Percentiles rank a stretch among this genome's conserved stretches.
Evolutionary conservation across 2,888 invertebrate genomes (phyloP).

Genomic region (Aelia acuminata): DNA sequence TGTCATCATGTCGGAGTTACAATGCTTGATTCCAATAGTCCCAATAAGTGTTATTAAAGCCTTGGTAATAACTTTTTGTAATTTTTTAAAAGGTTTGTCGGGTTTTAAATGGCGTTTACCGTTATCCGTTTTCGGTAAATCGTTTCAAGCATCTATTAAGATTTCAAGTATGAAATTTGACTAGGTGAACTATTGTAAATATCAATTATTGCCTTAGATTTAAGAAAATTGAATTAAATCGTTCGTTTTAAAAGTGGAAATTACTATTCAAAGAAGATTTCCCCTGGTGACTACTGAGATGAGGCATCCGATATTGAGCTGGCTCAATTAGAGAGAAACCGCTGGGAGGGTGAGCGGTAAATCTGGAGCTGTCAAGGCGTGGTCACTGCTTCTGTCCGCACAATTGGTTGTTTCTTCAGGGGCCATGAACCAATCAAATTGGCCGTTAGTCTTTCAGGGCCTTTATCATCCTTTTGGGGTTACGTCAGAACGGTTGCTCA

Average conservation of each 20-base stretch:
- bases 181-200: too few species aligned
- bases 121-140: too few species aligned
- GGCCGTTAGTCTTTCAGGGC: conserved; percentile 1
- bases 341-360: neutral
- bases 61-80: too few species aligned
- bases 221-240: too few species aligned
- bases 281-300: neutral
- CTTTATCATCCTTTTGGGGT: conserved; percentile 11
- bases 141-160: too few species aligned
- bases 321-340: conserved; percentile 16
- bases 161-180: too few species aligned
- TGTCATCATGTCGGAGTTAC: too few species aligned
- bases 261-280: neutral
- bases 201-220: too few species aligned
- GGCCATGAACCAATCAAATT: conserved; percentile 16
- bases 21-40: too few species aligned
- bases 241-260: neutral
- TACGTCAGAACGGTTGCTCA: neutral
- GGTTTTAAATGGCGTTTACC: too few species aligned
- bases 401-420: conserved; percentile 23
- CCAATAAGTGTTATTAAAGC: too few species aligned
- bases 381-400: conserved; percentile 20
- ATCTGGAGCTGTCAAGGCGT: conserved; percentile 28
- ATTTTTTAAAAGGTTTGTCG: too few species aligned
- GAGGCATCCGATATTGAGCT: neutral